Evolutionary conservation across 37 sponge, comb jelly and placozoan genomes (phyloP).

Genomic region (Hexactinellida sp.): DNA sequence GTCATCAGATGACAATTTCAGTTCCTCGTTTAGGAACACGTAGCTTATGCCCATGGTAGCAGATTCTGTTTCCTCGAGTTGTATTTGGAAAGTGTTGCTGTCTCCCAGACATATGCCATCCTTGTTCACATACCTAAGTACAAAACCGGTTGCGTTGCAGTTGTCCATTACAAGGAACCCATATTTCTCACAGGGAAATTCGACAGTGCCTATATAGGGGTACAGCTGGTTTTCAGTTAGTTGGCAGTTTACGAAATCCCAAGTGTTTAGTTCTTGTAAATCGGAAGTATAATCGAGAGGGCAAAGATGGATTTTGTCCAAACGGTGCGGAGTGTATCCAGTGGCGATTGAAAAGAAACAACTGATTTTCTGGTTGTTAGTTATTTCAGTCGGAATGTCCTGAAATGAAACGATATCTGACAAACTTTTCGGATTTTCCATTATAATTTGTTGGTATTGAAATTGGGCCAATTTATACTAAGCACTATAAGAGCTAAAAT

Average conservation of each 20-base stretch:
- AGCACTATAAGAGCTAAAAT: no score
- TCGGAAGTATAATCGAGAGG: background rate
- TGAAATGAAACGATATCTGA: background rate
- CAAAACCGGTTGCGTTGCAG: background rate
- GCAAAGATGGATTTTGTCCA: background rate
- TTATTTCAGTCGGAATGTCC: background rate
- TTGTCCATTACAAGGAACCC: background rate
- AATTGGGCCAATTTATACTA: no score
- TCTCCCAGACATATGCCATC: background rate
- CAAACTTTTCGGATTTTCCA: background rate
- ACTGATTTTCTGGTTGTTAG: background rate
- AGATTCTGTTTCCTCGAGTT: background rate
- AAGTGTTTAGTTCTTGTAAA: background rate
- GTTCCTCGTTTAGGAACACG: background rate
- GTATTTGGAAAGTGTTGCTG: background rate
- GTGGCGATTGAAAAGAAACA: background rate
- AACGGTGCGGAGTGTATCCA: background rate
- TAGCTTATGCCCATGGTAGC: background rate
- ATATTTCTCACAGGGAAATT: background rate
- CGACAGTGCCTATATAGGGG: background rate
- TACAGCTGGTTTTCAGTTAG: background rate
- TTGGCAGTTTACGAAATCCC: background rate
- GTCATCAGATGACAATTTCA: background rate
- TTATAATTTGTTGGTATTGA: no score
- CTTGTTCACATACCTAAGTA: background rate